These are phyloP conservation scores for Cephus sareptanus DNA, from an alignment of 2,888 invertebrate species.

Conservation along the genomic window DNA sequence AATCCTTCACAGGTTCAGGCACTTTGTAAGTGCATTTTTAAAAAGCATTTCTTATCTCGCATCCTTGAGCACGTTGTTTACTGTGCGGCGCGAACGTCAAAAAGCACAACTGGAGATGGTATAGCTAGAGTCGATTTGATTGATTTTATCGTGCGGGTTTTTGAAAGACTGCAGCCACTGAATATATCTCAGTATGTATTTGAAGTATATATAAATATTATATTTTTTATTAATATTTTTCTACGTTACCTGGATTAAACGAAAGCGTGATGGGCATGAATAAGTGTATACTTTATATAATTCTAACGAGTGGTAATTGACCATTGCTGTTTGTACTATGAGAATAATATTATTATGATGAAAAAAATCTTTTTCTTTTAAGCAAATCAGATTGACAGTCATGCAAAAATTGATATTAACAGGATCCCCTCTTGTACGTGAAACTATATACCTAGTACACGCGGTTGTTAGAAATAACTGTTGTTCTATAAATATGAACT, in stretches of 20 bases:
- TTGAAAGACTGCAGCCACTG: background rate
- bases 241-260: background rate
- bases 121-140: background rate
- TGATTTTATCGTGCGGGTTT: background rate
- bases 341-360: too few species aligned
- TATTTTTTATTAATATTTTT: too few species aligned
- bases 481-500: background rate
- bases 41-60: background rate
- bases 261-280: background rate
- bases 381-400: background rate
- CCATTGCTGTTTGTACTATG: too few species aligned
- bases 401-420: background rate
- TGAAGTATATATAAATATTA: background rate
- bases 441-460: background rate
- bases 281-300: background rate
- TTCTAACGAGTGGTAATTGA: background rate
- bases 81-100: background rate
- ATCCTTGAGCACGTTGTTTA: background rate
- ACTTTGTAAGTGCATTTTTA: conserved; percentile 13
- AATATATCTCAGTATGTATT: background rate
- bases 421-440: background rate
- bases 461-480: background rate
- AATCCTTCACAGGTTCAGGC: conserved; percentile 15
- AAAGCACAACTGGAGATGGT: background rate
- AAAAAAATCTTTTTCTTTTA: background rate